Evolutionary conservation across 2,797 vertebrate genomes (phyloP).

Genomic region (Onychomys leucogaster): DNA sequence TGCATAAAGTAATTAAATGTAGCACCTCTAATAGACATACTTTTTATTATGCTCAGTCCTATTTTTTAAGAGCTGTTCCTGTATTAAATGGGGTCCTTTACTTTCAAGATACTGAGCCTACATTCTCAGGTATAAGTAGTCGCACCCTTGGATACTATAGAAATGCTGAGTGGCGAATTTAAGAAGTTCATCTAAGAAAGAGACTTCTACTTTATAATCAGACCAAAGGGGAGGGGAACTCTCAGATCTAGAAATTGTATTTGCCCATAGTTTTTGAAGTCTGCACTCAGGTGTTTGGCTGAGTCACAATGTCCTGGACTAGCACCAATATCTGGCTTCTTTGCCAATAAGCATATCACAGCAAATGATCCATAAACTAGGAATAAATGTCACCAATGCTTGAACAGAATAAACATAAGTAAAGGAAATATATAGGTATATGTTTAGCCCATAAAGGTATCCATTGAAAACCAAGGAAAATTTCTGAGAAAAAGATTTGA

Average conservation of each 20-base stretch:
- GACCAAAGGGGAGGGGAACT: too few species aligned
- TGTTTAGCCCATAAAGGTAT: constrained; percentile 57
- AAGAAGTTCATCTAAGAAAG: not conserved
- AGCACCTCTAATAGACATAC: not conserved
- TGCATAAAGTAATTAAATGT: not conserved
- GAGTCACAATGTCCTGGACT: not conserved
- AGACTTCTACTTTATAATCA: constrained; percentile 7
- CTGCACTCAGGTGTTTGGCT: not conserved
- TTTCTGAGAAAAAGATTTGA: constrained; percentile 13
- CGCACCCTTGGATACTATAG: not conserved
- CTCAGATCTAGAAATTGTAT: not conserved
- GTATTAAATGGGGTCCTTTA: not conserved
- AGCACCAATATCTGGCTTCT: not conserved
- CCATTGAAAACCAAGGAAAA: constrained; percentile 56
- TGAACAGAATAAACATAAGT: not conserved
- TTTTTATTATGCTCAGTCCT: not conserved
- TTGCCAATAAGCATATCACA: not conserved
- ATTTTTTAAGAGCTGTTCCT: constrained; percentile 16
- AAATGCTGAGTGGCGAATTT: not conserved
- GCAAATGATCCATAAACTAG: constrained; percentile 27
- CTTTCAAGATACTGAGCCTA: not conserved
- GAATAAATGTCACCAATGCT: constrained; percentile 59
- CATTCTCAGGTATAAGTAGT: not conserved
- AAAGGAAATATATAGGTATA: not conserved
- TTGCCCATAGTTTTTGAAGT: not conserved